Percentiles rank a stretch among this genome's conserved stretches.
These are phyloP conservation scores for Microcebus griseorufus DNA, from an alignment of 2,113 vertebrate genomes.

Conservation along the genomic window DNA sequence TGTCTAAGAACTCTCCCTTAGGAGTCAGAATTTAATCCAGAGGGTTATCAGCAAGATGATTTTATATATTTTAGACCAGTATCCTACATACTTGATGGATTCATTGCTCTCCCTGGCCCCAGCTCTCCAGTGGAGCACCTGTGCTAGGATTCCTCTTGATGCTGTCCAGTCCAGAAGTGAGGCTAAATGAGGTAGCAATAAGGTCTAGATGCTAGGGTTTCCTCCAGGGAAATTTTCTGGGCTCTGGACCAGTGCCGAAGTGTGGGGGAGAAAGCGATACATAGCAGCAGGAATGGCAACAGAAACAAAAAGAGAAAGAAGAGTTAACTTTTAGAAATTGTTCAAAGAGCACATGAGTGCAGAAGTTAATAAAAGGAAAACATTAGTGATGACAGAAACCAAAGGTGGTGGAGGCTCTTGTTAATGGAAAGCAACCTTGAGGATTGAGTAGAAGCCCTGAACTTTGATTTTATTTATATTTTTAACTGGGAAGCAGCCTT, in stretches of 20 bases:
- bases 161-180: background rate
- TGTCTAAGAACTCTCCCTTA: background rate
- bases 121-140: background rate
- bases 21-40: background rate
- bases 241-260: background rate
- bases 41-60: background rate
- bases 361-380: background rate
- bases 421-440: constrained; percentile 8
- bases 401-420: background rate
- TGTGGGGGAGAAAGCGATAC: background rate
- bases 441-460: background rate
- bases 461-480: background rate
- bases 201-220: background rate
- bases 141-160: background rate
- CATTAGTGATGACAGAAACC: background rate
- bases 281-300: background rate
- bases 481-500: background rate
- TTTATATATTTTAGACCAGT: background rate
- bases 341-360: background rate
- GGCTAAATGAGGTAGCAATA: background rate
- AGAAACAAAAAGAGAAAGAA: background rate
- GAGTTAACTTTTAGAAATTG: background rate
- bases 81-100: background rate
- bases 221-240: background rate
- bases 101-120: background rate